A percentile compares a stretch with the other conserved stretches of the same genome.
Conservation (phyloP, 2,888 invertebrate genomes). For the Phalera bucephala region DNA sequence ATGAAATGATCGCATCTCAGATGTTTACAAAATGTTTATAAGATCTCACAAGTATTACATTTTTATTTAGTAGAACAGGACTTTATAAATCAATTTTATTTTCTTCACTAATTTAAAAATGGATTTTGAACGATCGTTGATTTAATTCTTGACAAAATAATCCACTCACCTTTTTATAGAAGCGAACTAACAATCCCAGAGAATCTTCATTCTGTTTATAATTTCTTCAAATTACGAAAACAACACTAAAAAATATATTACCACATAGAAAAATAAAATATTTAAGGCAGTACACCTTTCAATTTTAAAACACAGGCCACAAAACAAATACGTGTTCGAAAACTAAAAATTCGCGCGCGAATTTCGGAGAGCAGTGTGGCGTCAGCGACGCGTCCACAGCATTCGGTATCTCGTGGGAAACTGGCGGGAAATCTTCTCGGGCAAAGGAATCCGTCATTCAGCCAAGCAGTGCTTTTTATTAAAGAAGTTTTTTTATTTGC, state of each 20-base stretch:
- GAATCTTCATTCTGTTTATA: neutral
- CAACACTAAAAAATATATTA: neutral
- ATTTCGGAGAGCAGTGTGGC: slow-evolving; percentile 28
- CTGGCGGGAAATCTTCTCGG: slow-evolving; percentile 47
- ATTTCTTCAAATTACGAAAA: neutral
- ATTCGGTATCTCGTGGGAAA: slow-evolving; percentile 43
- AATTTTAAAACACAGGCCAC: slow-evolving; percentile 9
- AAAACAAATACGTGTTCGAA: slow-evolving; percentile 11
- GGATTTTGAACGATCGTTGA: too few relatives aligned
- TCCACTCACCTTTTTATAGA: neutral
- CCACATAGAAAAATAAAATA: neutral
- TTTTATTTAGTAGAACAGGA: too few relatives aligned
- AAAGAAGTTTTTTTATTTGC: neutral
- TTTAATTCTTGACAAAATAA: neutral
- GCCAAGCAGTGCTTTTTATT: neutral
- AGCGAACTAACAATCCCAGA: neutral
- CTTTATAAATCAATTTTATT: too few relatives aligned
- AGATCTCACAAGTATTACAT: too few relatives aligned
- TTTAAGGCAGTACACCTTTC: neutral
- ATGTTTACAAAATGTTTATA: too few relatives aligned
- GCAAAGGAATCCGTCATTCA: slow-evolving; percentile 12
- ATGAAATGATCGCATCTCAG: too few relatives aligned
- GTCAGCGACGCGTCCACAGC: slow-evolving; percentile 39
- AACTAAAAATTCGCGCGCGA: slow-evolving; percentile 26
- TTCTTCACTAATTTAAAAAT: too few relatives aligned